Percentiles rank a stretch among this genome's conserved stretches.
Conservation (phyloP, 64 coral and sea anemone species). For the Exaiptasia diaphana region DNA sequence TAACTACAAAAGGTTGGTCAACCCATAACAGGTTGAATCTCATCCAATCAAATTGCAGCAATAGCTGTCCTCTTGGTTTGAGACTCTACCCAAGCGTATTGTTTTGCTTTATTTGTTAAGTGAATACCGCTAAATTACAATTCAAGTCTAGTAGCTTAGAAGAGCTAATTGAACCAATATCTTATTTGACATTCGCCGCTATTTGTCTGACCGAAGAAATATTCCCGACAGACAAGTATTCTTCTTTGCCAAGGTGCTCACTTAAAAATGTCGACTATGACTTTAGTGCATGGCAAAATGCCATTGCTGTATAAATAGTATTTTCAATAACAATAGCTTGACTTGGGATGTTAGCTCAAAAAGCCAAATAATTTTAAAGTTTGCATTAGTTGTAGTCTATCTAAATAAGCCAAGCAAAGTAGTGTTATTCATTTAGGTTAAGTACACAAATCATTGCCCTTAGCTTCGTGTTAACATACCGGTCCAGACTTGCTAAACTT, state of each 20-base stretch:
- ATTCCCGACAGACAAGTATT: too few relatives aligned
- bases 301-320: background rate
- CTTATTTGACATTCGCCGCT: too few relatives aligned
- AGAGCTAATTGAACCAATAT: too few relatives aligned
- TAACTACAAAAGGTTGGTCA: conserved; percentile 12
- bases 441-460: conserved; percentile 1
- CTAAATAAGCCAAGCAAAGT: background rate
- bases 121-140: background rate
- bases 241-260: too few relatives aligned
- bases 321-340: background rate
- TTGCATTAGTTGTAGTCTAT: background rate
- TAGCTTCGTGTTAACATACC: background rate
- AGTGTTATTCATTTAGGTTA: background rate
- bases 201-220: too few relatives aligned
- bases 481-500: background rate
- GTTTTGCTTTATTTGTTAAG: background rate
- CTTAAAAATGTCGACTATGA: too few relatives aligned
- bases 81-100: conserved; percentile 1
- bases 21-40: conserved; percentile 12
- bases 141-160: too few relatives aligned
- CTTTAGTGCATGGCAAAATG: conserved; percentile 5
- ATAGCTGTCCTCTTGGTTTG: background rate
- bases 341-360: background rate
- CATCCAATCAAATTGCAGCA: background rate
- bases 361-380: background rate